These are phyloP conservation scores for Oncorhynchus masou DNA, from an alignment of 2,113 vertebrate species.

Conservation along the genomic window DNA sequence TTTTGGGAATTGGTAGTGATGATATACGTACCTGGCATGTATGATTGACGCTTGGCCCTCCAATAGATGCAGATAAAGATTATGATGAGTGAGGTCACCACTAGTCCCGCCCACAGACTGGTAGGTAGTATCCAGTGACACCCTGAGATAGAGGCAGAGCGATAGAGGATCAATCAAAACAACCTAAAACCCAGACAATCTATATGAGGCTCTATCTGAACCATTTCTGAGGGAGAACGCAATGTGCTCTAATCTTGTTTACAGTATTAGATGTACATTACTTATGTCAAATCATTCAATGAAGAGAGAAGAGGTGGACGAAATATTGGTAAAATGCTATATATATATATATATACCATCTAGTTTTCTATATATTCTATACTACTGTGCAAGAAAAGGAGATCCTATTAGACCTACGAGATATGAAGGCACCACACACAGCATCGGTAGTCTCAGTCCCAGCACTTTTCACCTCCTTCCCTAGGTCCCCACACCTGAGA, in stretches of 20 bases:
- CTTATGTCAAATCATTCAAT: too few species aligned
- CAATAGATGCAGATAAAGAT: constrained; percentile 48
- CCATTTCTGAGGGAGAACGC: too few species aligned
- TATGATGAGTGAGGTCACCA: constrained; percentile 42
- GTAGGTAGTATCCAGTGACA: constrained; percentile 64
- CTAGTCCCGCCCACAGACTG: constrained; percentile 64
- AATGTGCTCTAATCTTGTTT: too few species aligned
- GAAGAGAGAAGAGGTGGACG: too few species aligned
- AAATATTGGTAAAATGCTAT: too few species aligned
- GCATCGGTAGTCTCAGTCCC: constrained; percentile 29
- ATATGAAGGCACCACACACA: constrained; percentile 42
- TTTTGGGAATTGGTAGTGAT: not conserved
- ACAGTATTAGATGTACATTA: too few species aligned
- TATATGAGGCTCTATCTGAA: too few species aligned
- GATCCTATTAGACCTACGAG: constrained; percentile 24
- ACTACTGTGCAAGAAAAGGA: not conserved
- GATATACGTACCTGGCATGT: constrained; percentile 45
- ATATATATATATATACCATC: too few species aligned
- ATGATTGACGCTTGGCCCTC: constrained; percentile 40
- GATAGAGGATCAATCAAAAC: not conserved
- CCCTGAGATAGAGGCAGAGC: constrained; percentile 26
- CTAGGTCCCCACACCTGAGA: constrained; percentile 57
- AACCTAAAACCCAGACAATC: not conserved
- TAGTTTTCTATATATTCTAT: too few species aligned
- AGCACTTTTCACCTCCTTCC: constrained; percentile 2